Evolutionary conservation across 2,888 invertebrate genomes (phyloP), one percentile per base, ranked within the genome.

Genomic region (Melitaea athalia): DNA sequence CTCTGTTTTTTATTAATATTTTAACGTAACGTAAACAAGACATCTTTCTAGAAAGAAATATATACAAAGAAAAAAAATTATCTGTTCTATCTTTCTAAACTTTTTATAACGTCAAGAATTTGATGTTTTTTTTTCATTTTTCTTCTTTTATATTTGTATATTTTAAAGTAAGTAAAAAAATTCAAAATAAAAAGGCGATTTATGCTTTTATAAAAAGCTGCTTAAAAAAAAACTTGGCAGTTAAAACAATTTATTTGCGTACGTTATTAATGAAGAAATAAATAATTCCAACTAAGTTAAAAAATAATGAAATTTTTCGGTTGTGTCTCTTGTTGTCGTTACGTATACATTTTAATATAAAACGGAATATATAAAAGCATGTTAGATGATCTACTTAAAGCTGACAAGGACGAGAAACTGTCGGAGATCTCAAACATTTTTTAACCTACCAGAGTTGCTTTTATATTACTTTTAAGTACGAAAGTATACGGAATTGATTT

Each of bases 401-500:
- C 63, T 65, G 63, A 65, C 62, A 68, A 68, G 64, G 68, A 68
- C 53, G 63, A 53, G 59, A 68, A 68, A 68, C 59, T 69, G 62
- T 62, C 65, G 53, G 33, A 69, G 72, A 74, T 74, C 74, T 74
- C 74, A 74, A 71, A 47, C 55, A 67, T 64, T 67, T 59, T 71
- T 66, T 67, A 59, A 67, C 55, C 67, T 64, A 60, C 67, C 70
- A 72, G 70, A 68, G 14, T 68, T 65, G 70, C 70, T 70, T 70
- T 72, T 72, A 72, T 72, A 67, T 42, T 72, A 53, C 53, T 14
- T 24, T 5, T 55, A 72, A 72, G 72, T 69, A 67, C 71, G 67
- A 57, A 72, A 64, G 72, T 75, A 74, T 72, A 75, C 72, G 76
- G 75, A 76, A 76, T 78, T 78, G 76, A 75, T 74, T 75, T 74